These are phyloP conservation scores for Channa argus DNA, from an alignment of 2,113 vertebrate species.

Conservation along the genomic window DNA sequence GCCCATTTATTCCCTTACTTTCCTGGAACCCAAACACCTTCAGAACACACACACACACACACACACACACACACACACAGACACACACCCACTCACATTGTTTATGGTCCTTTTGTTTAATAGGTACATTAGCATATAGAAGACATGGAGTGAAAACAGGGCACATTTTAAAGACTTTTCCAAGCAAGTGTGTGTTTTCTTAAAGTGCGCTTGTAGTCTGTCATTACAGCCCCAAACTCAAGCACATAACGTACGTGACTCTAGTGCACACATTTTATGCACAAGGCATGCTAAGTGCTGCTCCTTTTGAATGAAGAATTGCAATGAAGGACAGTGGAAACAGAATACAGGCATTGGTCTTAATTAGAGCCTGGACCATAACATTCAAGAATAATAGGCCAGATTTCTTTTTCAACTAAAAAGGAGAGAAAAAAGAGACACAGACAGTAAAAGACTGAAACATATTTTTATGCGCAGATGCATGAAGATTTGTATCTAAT, in stretches of 20 bases:
- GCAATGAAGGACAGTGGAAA: conserved; percentile 43
- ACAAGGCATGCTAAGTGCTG: conserved; percentile 47
- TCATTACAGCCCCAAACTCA: conserved; percentile 38
- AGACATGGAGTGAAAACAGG: conserved; percentile 53
- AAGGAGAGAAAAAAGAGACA: conserved; percentile 23
- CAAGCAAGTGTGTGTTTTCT: conserved; percentile 48
- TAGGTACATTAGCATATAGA: conserved; percentile 10
- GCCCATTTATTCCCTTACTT: conserved; percentile 63
- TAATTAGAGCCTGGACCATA: conserved; percentile 60
- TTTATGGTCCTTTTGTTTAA: conserved; percentile 40
- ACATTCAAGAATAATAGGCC: conserved; percentile 56
- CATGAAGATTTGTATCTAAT: conserved; percentile 31
- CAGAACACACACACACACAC: conserved; percentile 18
- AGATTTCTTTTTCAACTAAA: conserved; percentile 60
- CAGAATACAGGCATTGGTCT: conserved; percentile 60
- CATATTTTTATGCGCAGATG: conserved; percentile 13
- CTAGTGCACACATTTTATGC: conserved; percentile 2
- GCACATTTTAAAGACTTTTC: conserved; percentile 24
- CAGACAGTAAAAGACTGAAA: conserved; percentile 23
- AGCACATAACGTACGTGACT: conserved; percentile 3
- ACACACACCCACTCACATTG: conserved; percentile 10
- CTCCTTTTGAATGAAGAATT: conserved; percentile 44
- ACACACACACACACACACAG: conserved; percentile 11
- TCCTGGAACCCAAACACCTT: conserved; percentile 61
- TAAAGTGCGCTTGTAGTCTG: conserved; percentile 40